A percentile compares a stretch with the other conserved stretches of the same genome.
Conservation (phyloP, 2,113 vertebrate species). For the Silurus glanis region DNA sequence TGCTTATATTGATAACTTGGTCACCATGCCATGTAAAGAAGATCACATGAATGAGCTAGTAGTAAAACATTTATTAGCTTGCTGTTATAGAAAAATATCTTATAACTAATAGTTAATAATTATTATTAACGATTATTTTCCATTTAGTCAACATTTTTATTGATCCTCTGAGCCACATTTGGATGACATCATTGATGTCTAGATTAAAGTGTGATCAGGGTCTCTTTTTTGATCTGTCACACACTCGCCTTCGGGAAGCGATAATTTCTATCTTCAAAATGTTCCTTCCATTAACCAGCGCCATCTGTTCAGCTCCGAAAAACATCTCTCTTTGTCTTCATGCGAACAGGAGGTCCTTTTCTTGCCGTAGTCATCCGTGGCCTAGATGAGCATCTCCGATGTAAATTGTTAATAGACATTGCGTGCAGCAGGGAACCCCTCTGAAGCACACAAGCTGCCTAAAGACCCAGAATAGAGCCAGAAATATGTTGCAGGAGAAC, state of each 20-base stretch:
- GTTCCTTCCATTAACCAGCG: slow-evolving; percentile 36
- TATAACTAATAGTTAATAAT: too few relatives aligned
- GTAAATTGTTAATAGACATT: slow-evolving; percentile 76
- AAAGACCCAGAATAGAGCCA: slow-evolving; percentile 65
- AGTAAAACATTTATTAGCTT: neutral
- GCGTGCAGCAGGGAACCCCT: slow-evolving; percentile 66
- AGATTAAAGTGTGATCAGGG: neutral
- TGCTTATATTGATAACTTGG: too few relatives aligned
- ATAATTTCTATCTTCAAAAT: slow-evolving; percentile 19
- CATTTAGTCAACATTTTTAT: neutral
- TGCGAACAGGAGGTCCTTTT: slow-evolving; percentile 35
- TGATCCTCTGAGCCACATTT: neutral
- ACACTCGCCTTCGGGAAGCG: neutral
- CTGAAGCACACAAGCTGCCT: slow-evolving; percentile 61
- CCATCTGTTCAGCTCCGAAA: slow-evolving; percentile 49
- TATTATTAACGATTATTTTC: neutral
- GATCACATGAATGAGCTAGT: neutral
- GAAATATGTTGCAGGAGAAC: slow-evolving; percentile 48
- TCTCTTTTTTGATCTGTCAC: neutral
- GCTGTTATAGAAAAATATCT: neutral
- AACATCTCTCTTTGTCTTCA: slow-evolving; percentile 15
- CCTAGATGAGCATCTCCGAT: slow-evolving; percentile 66
- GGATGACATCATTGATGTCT: neutral
- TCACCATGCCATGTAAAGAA: neutral
- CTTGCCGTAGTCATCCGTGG: slow-evolving; percentile 60